A percentile compares a stretch with the other conserved stretches of the same genome.
Evolutionary conservation across 2,888 invertebrate genomes (phyloP).

Genomic region (Phaonia tiefii): DNA sequence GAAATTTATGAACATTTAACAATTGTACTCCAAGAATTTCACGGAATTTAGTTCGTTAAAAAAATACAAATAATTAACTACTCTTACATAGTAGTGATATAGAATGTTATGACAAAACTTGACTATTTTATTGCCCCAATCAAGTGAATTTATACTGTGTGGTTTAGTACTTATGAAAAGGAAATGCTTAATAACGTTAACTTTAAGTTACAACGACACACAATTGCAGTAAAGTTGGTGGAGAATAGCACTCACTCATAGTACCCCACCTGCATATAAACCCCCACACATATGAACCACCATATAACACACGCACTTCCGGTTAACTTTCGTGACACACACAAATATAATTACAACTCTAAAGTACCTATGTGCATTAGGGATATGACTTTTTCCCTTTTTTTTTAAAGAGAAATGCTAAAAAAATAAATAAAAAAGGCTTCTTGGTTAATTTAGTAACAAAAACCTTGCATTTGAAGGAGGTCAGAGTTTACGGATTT

Average conservation of each 20-base stretch:
- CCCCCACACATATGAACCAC: not conserved
- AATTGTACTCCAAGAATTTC: no score
- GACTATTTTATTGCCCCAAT: not conserved
- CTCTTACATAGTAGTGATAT: no score
- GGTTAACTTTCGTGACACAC: not conserved
- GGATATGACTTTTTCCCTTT: no score
- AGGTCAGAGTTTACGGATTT: no score
- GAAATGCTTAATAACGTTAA: constrained; percentile 13
- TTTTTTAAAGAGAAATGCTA: no score
- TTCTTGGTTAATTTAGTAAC: no score
- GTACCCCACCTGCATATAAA: not conserved
- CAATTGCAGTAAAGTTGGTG: not conserved
- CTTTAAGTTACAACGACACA: not conserved
- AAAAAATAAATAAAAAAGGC: no score
- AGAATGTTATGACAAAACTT: not conserved
- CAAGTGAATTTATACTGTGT: not conserved
- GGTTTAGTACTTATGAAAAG: not conserved
- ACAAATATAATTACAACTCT: constrained; percentile 66
- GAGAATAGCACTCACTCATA: not conserved
- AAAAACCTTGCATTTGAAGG: no score
- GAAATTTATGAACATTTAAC: no score
- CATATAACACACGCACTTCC: constrained; percentile 1
- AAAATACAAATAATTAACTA: no score
- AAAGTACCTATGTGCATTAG: no score
- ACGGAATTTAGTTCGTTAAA: no score